phyloP scores from a whole-genome alignment of 23 tunicate species.

The Styela clava region DNA sequence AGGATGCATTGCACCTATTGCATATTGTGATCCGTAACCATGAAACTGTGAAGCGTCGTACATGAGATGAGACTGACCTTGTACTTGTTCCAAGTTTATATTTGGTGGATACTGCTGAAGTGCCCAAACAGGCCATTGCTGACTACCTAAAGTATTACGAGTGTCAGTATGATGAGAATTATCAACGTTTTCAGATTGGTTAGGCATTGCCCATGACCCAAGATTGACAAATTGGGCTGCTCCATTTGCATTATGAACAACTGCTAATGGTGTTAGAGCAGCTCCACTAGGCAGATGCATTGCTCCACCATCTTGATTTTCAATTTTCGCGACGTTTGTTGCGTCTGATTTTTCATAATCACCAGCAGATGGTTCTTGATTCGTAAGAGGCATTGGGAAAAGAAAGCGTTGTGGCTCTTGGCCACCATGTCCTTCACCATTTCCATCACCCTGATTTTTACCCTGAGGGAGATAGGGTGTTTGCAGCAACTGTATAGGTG shows the following conservation, averaged over 20 bases:
- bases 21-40: not conserved
- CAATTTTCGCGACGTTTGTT: slow-evolving; percentile 3
- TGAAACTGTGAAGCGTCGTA: slow-evolving; percentile 13
- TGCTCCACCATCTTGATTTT: not conserved
- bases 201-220: slow-evolving; percentile 8
- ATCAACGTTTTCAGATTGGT: not conserved
- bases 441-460: slow-evolving; percentile 32
- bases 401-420: slow-evolving; percentile 51
- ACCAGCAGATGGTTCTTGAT: slow-evolving; percentile 12
- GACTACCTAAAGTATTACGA: not conserved
- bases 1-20: not conserved
- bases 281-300: slow-evolving; percentile 40
- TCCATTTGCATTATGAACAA: slow-evolving; percentile 47
- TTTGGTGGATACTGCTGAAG: slow-evolving; percentile 27
- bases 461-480: slow-evolving; percentile 53
- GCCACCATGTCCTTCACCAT: slow-evolving; percentile 1
- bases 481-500: slow-evolving; percentile 79
- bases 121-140: slow-evolving; percentile 2
- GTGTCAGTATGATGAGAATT: not conserved
- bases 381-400: slow-evolving; percentile 55
- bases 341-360: slow-evolving; percentile 8
- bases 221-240: slow-evolving; percentile 3
- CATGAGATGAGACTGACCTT: slow-evolving; percentile 6
- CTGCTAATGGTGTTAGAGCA: slow-evolving; percentile 64
- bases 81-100: slow-evolving; percentile 19